Evolutionary conservation across 2,888 invertebrate genomes (phyloP).

Genomic region (Slavum lentiscoides): DNA sequence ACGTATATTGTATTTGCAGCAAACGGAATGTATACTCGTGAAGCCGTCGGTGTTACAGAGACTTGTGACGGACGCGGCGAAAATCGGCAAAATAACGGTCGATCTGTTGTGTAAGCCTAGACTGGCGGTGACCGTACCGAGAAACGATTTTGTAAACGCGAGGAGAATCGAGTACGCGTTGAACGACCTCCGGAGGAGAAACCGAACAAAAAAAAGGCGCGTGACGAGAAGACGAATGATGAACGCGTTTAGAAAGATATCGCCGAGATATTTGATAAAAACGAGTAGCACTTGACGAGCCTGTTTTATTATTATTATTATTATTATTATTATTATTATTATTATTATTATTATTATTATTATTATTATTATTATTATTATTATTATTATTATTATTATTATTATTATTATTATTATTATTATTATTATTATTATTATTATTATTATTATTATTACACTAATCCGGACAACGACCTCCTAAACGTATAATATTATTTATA

Average conservation of each 20-base stretch:
- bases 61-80: background rate
- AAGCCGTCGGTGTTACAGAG: background rate
- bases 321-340: no score
- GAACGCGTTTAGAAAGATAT: background rate
- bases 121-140: background rate
- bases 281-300: no score
- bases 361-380: no score
- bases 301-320: no score
- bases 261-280: background rate
- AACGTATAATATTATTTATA: no score
- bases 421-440: no score
- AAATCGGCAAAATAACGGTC: background rate
- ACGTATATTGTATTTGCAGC: conserved; percentile 19
- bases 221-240: no score
- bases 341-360: no score
- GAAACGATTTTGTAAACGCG: background rate
- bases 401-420: no score
- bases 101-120: background rate
- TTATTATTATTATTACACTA: no score
- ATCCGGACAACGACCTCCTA: no score
- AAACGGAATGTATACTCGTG: background rate
- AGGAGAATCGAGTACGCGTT: background rate
- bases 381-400: no score
- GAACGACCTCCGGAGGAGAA: background rate
- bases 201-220: background rate